These are phyloP conservation scores for Drosophila aff. DNA, from an alignment of 1,140 invertebrate genomes.

Conservation along the genomic window DNA sequence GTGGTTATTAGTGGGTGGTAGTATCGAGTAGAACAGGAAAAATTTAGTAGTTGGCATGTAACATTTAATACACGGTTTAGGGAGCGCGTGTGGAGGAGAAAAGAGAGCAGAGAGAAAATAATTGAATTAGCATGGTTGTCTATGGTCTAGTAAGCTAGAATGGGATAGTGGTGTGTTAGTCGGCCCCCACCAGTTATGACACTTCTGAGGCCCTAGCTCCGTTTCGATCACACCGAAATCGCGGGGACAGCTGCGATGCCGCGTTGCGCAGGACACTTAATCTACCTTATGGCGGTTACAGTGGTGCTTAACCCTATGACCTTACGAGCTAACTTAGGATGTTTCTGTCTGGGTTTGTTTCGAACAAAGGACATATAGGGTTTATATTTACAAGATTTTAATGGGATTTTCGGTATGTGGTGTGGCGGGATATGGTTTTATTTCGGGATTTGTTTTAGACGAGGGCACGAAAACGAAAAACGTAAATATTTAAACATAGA, in stretches of 20 bases:
- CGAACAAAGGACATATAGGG: conserved; percentile 82
- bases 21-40: conserved; percentile 72
- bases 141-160: conserved; percentile 57
- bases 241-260: conserved; percentile 5
- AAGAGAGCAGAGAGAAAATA: conserved; percentile 85
- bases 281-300: conserved; percentile 7
- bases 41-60: conserved; percentile 59
- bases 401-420: conserved; percentile 58
- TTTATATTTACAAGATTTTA: conserved; percentile 74
- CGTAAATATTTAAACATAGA: conserved; percentile 78
- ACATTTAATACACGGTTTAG: conserved; percentile 58
- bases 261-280: conserved; percentile 8
- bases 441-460: conserved; percentile 77
- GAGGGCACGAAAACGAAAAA: conserved; percentile 82
- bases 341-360: conserved; percentile 53
- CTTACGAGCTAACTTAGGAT: conserved; percentile 44
- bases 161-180: conserved; percentile 41
- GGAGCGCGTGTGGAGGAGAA: conserved; percentile 82
- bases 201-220: conserved; percentile 17
- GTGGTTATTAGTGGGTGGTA: conserved; percentile 50
- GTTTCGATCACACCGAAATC: conserved; percentile 65
- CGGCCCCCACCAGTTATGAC: conserved; percentile 26
- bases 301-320: conserved; percentile 9
- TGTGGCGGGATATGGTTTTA: conserved; percentile 47
- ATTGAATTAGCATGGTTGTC: conserved; percentile 83